A percentile compares a stretch with the other conserved stretches of the same genome.
phyloP scores from a whole-genome alignment of 2,113 vertebrate species.

The Brienomyrus brachyistius region DNA sequence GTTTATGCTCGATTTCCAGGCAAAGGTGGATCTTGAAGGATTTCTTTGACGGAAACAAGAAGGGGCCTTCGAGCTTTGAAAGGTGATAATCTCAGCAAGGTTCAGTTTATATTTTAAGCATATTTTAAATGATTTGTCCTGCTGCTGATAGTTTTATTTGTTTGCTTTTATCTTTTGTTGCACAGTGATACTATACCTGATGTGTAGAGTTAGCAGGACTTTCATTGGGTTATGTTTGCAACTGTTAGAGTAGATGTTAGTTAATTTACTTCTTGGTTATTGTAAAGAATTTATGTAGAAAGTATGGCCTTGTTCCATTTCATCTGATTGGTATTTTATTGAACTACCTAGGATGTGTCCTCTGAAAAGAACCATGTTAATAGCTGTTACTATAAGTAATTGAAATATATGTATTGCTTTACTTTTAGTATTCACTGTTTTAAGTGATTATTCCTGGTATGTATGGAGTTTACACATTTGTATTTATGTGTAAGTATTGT shows the following conservation, averaged over 20 bases:
- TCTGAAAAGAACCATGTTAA: not conserved
- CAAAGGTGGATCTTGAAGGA: constrained; percentile 3
- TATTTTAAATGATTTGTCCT: not conserved
- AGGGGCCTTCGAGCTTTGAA: not conserved
- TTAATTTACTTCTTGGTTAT: not conserved
- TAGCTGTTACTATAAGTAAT: not conserved
- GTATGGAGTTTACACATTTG: not conserved
- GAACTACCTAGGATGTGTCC: not conserved
- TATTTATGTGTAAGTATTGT: not conserved
- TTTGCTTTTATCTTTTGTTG: not conserved
- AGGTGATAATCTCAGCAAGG: not conserved
- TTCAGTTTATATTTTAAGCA: not conserved
- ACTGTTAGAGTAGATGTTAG: not conserved
- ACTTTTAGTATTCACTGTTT: not conserved
- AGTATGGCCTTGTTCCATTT: not conserved
- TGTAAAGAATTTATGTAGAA: not conserved
- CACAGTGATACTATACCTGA: not conserved
- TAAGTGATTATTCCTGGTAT: not conserved
- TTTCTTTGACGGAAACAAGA: not conserved
- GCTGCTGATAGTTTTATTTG: not conserved
- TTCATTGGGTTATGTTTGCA: not conserved
- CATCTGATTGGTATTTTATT: not conserved
- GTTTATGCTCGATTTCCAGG: constrained; percentile 8
- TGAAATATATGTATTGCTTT: not conserved
- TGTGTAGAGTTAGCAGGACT: not conserved